Base-by-base conservation (phyloP, 1,140 invertebrate species). In the Teleopsis dalmanni region DNA sequence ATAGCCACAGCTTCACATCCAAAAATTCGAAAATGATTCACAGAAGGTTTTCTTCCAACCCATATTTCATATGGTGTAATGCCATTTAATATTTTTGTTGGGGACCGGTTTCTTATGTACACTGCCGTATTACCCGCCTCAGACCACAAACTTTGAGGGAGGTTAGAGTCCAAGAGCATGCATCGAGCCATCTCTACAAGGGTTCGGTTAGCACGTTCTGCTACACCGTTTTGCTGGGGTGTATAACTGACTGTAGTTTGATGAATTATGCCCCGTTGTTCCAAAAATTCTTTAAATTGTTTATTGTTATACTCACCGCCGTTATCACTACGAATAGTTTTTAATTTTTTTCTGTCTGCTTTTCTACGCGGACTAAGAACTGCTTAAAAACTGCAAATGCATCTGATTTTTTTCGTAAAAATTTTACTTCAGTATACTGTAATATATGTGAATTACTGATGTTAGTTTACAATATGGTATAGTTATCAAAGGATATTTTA, bases 161-260 rank as follows among this genome's bases (percentile, higher is more conserved):
- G 46, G 1, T 59, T 48, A 34, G 66, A 57, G 31, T 64, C 60
- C 10, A 54, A 34, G n/a, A 75, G 35, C 60, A 74, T 60, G 27
- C 54, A 48, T 18, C 54, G n/a, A 2, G 55, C 52, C 41, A 47
- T 46, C 42, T 57, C 56, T 3, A 54, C 37, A 11, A 58, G 43
- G 19, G 52, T 58, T 18, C 56, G 37, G 23, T 58, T 60, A 38
- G 47, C 41, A 13, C 54, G 49, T 51, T 75, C 71, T 38, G 58
- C 51, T 10, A 59, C 51, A 13, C 65, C 66, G 58, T 74, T 75
- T 52, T 72, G 64, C 42, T 74, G 48, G 25, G 72, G 71, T 7
- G 62, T 64, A 41, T 75, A 70, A 2, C 55, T 27, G 1, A 62
- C 58, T 8, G 71, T 71, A 7, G 34, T 53, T 49, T 71, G 47